A percentile compares a stretch with the other conserved stretches of the same genome.
Conservation (phyloP, 1,140 invertebrate genomes). For the Hydropsyche tenuis region DNA sequence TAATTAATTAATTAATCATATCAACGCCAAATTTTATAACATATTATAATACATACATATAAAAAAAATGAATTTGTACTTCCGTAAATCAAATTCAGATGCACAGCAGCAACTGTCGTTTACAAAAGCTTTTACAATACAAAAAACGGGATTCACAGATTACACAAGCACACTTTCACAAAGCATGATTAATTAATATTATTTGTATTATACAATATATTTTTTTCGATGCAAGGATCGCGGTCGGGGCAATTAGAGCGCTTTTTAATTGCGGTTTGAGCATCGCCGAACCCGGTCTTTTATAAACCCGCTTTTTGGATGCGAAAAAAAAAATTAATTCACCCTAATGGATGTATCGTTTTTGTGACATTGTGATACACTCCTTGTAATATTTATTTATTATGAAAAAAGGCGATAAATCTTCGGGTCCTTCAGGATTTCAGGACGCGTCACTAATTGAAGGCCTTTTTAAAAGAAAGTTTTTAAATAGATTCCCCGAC, state of each 20-base stretch:
- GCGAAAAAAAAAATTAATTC: constrained; percentile 44
- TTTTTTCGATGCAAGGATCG: too few relatives aligned
- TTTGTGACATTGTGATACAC: constrained; percentile 44
- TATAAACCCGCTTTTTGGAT: constrained; percentile 14
- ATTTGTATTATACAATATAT: too few relatives aligned
- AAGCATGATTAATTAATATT: too few relatives aligned
- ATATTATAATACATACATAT: too few relatives aligned
- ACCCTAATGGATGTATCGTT: constrained; percentile 42
- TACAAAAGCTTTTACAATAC: too few relatives aligned
- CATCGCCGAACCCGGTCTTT: constrained; percentile 45
- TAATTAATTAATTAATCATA: not conserved
- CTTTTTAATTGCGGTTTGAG: constrained; percentile 8
- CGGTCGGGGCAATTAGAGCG: too few relatives aligned
- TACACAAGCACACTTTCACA: too few relatives aligned
- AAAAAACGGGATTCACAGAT: too few relatives aligned
- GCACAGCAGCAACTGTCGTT: too few relatives aligned
- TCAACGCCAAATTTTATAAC: too few relatives aligned
- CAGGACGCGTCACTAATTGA: constrained; percentile 45
- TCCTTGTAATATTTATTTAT: constrained; percentile 48
- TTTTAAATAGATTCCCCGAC: constrained; percentile 16
- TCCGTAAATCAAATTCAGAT: too few relatives aligned
- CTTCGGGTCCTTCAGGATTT: constrained; percentile 30
- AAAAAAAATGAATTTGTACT: too few relatives aligned
- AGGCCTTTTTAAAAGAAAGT: constrained; percentile 27
- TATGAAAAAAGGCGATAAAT: constrained; percentile 32